These are phyloP conservation scores for Pachymerium ferrugineum DNA, from an alignment of 2,888 invertebrate species.

Conservation along the genomic window DNA sequence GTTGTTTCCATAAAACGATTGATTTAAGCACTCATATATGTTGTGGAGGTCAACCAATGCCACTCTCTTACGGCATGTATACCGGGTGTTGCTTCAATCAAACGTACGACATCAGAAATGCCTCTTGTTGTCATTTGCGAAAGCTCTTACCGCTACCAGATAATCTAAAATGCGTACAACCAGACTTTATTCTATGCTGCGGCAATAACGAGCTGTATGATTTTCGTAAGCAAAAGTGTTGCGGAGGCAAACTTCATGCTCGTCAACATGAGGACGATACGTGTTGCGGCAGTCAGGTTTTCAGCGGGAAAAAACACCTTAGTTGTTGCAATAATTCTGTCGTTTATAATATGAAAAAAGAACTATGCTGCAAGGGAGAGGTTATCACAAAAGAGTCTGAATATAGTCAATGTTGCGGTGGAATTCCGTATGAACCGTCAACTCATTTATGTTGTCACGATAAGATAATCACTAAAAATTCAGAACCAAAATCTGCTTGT, in stretches of 20 bases:
- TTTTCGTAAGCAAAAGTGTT: not conserved
- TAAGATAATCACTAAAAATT: not conserved
- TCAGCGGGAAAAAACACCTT: not conserved
- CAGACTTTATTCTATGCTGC: not conserved
- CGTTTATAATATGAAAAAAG: not conserved
- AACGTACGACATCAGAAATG: not conserved
- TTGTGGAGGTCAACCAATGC: not conserved
- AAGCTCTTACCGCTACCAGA: not conserved
- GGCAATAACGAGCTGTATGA: not conserved
- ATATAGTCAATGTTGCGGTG: slow-evolving; percentile 6
- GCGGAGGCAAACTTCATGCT: not conserved
- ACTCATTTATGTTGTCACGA: slow-evolving; percentile 3
- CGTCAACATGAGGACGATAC: not conserved
- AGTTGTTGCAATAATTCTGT: not conserved
- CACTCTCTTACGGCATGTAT: not conserved
- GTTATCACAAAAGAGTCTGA: not conserved
- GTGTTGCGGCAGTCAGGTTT: slow-evolving; percentile 5
- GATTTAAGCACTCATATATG: slow-evolving; percentile 14
- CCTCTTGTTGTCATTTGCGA: not conserved
- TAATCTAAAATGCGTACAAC: not conserved
- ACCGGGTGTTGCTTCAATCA: slow-evolving; percentile 7
- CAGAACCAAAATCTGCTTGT: not conserved
- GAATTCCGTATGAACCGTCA: not conserved
- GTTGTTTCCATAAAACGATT: not conserved
- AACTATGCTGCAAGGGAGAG: slow-evolving; percentile 8